A percentile compares a stretch with the other conserved stretches of the same genome.
These are phyloP conservation scores for Sarcophilus harrisii DNA, from an alignment of 2,797 vertebrate genomes.

Conservation along the genomic window DNA sequence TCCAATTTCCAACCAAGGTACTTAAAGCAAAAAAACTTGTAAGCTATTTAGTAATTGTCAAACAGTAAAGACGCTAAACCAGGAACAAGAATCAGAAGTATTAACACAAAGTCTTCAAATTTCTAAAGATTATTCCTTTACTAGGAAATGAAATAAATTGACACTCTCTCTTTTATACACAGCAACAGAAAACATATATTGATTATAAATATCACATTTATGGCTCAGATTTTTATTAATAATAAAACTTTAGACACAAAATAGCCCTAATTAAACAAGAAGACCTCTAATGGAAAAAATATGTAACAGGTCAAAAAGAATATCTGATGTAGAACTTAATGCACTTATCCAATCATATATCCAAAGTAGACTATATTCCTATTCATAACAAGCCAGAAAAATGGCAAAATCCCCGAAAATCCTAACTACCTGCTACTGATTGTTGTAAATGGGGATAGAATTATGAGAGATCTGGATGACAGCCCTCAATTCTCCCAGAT, in stretches of 20 bases:
- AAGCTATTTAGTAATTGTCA: slow-evolving; percentile 11
- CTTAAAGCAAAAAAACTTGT: slow-evolving; percentile 39
- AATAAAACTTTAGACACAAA: slow-evolving; percentile 46
- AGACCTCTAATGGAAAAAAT: neutral
- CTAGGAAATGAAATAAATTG: slow-evolving; percentile 26
- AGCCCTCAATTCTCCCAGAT: neutral
- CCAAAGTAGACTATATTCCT: slow-evolving; percentile 40
- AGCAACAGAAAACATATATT: slow-evolving; percentile 25
- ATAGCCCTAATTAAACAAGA: slow-evolving; percentile 41
- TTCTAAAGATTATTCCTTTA: slow-evolving; percentile 23
- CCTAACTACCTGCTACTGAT: slow-evolving; percentile 22
- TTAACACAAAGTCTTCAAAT: slow-evolving; percentile 39
- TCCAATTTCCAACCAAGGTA: slow-evolving; percentile 44
- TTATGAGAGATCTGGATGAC: neutral
- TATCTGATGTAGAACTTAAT: slow-evolving; percentile 49
- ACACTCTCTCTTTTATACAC: neutral
- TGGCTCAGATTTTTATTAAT: slow-evolving; percentile 45
- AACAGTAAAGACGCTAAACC: slow-evolving; percentile 41
- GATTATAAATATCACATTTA: slow-evolving; percentile 40
- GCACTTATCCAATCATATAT: slow-evolving; percentile 18
- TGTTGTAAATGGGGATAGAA: slow-evolving; percentile 20
- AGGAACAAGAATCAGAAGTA: slow-evolving; percentile 15
- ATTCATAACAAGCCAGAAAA: slow-evolving; percentile 40
- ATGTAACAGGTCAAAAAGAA: slow-evolving; percentile 50
- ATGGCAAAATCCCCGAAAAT: slow-evolving; percentile 53